Base-by-base conservation (phyloP, 1,140 invertebrate species). In the Papilio polyxenes region DNA sequence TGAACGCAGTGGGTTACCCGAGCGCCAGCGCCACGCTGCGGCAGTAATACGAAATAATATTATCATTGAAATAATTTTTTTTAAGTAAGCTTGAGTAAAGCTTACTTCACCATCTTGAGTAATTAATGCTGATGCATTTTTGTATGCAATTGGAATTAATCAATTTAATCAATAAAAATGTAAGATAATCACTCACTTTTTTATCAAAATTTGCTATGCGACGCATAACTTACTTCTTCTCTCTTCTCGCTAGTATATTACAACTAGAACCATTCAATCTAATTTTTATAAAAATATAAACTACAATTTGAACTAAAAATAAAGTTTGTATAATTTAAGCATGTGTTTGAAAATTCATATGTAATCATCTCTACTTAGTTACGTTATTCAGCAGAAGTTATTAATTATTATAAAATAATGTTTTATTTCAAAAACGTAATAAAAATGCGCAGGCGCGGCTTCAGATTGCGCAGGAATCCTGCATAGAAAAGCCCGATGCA, bases 401-500 rank as follows among this genome's bases (percentile, higher is more conserved):
- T 31, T 31, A 31, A 31, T 31, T 31, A 31, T 31, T 31, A 31
- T 31, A 31, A 31, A 31, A 2, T 31, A 31, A 31, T 31, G 23
- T 44, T 44, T 40, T 3, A 53, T 53, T 17, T 53, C 3, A 53
- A 10, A 53, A 74, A 74, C n/a, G 48, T 51, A 31, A 51, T 44
- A 65, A 8, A 11, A 49, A 44, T 31, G 48, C n/a, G 6, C 15
- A 75, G 49, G 48, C 17, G 56, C 53, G 51, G 56, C 62, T 62
- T 31, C 53, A 79, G 37, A 62, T 79, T 79, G 40, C 56, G 53
- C 53, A 62, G 56, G 77, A 65, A 79, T 79, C 56, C n/a, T 10
- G 56, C 20, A 56, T 48, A 79, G 77, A 79, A 79, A 65, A 44
- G 4, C 65, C 65, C 65, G 31, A 72, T 72, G 23, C 13, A 13